A percentile compares a stretch with the other conserved stretches of the same genome.
These are phyloP conservation scores for Bubo bubo DNA, from an alignment of 2,113 vertebrate species.

Conservation along the genomic window DNA sequence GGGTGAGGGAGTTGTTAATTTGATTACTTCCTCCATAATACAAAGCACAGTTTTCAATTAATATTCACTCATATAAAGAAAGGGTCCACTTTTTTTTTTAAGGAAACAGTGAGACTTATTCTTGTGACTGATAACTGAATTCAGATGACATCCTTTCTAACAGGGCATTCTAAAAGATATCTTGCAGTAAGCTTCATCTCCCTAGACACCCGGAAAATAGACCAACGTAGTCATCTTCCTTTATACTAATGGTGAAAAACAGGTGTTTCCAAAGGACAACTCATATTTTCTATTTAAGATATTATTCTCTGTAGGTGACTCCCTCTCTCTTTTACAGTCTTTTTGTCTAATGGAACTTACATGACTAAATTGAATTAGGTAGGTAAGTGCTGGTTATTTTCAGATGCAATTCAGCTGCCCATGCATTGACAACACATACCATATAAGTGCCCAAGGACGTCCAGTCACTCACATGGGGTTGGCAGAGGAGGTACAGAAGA, in stretches of 20 bases:
- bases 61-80: background rate
- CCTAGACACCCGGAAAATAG: background rate
- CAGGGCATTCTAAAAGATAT: background rate
- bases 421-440: fast-evolving
- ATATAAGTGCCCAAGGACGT: background rate
- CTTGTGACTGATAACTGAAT: background rate
- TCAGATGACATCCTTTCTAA: background rate
- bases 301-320: background rate
- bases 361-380: background rate
- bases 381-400: background rate
- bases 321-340: background rate
- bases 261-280: background rate
- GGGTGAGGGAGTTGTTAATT: background rate
- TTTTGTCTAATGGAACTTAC: background rate
- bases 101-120: background rate
- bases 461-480: background rate
- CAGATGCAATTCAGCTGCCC: background rate
- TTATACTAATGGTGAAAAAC: background rate
- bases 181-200: background rate
- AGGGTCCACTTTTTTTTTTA: background rate
- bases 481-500: background rate
- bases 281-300: background rate
- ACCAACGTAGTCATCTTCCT: background rate
- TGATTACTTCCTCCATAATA: background rate
- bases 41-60: background rate